A percentile compares a stretch with the other conserved stretches of the same genome.
Evolutionary conservation across 2,888 invertebrate genomes (phyloP).

Genomic region (Mimumesa dahlbomi): DNA sequence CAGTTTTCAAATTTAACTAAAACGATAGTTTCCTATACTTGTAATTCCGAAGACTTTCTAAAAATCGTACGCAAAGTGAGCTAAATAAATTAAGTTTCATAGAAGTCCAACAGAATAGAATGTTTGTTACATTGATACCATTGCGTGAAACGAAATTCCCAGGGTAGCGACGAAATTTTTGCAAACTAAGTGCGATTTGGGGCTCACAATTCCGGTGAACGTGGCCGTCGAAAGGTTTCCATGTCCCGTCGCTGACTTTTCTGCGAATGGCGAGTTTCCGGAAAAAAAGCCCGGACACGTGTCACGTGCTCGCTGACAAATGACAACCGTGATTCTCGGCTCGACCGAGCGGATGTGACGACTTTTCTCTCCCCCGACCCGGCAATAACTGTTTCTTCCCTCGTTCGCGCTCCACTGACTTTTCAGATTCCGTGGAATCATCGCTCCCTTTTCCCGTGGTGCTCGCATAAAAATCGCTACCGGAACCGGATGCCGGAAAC

Average conservation of each 20-base stretch:
- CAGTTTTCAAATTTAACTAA: no score
- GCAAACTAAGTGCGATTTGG: no score
- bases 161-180: no score
- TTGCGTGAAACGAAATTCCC: no score
- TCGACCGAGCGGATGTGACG: slow-evolving; percentile 70
- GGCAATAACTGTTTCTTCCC: slow-evolving; percentile 58
- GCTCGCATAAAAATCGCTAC: slow-evolving; percentile 71
- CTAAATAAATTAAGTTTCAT: no score
- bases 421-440: slow-evolving; percentile 78
- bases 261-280: slow-evolving; percentile 50
- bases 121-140: no score
- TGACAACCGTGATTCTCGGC: slow-evolving; percentile 73
- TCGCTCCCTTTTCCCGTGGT: slow-evolving; percentile 49
- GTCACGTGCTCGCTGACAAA: slow-evolving; percentile 70
- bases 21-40: no score
- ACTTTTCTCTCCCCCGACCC: slow-evolving; percentile 47
- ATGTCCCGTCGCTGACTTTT: slow-evolving; percentile 25
- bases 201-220: slow-evolving; percentile 21
- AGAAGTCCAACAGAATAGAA: no score
- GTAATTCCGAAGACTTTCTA: no score
- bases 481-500: slow-evolving; percentile 76
- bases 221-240: not conserved
- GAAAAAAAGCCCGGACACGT: slow-evolving; percentile 38
- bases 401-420: slow-evolving; percentile 72
- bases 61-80: no score